Evolutionary conservation across 2,888 invertebrate species (phyloP), one percentile per base, ranked within the genome.

Genomic region (Drosophila quinaria): DNA sequence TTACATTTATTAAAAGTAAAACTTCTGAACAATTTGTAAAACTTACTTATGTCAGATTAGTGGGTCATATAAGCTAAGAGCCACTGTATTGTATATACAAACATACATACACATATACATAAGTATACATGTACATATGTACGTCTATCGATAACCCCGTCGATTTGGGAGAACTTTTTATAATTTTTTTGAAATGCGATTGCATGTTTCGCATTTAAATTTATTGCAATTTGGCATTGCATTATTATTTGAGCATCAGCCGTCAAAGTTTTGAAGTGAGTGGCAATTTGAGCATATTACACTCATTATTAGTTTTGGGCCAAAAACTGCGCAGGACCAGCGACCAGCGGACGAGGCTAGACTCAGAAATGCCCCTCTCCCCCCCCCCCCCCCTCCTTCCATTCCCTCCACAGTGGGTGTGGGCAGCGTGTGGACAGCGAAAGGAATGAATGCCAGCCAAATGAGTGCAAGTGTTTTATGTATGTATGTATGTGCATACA

Each of bases 261-360:
- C 52, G 52, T 64, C 65, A 69, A 66, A 56, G 69, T 63, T 66
- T 68, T 74, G 56, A 78, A 78, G 50, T 77, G 69, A 69, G 59
- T 56, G 49, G 55, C 50, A 74, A 69, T 74, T 74, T 62, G 56
- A 60, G 44, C 47, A 78, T 69, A 62, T 74, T 78, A 60, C 61
- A 39, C 29, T 46, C 60, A 51, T 58, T 64, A 62, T 65, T 64
- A 63, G 74, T 41, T 74, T 41, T 29, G 50, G 62, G 50, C 10
- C 35, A 44, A 37, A 56, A 44, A 19, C 17, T 17, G 54, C 29
- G 29, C 47, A 29, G 44, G 13, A 22, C 44, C 25, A 25, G 25
- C 25, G 25, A 25, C 25, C 42, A 44, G 44, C 44, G 22, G 11
- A 46, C 44, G 2, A 25, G 44, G n/a, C 46, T 46, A n/a, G 9